Percentiles rank a stretch among this genome's conserved stretches.
Conservation (phyloP, 2,888 invertebrate species). For the Lapara coniferarum region DNA sequence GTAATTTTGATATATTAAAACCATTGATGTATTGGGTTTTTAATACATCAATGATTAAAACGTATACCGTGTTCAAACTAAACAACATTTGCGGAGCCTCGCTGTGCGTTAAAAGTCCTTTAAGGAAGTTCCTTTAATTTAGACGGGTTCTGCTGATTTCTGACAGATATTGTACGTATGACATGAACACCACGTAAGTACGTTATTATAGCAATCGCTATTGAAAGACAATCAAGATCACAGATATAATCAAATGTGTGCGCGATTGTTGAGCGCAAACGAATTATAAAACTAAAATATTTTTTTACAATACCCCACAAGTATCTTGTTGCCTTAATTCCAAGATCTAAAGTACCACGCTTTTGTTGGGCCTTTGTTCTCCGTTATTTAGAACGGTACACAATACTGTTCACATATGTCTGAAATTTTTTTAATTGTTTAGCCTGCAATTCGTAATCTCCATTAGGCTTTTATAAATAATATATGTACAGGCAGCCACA, state of each 20-base stretch:
- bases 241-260: not conserved
- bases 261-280: not conserved
- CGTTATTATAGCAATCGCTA: not conserved
- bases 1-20: too few relatives aligned
- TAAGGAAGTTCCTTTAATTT: not conserved
- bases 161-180: not conserved
- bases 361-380: slow-evolving; percentile 15
- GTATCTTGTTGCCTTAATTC: slow-evolving; percentile 1
- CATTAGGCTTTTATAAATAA: not conserved
- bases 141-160: not conserved
- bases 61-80: not conserved
- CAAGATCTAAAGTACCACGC: slow-evolving; percentile 20
- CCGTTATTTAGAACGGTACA: slow-evolving; percentile 9
- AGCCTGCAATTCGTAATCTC: not conserved
- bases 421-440: slow-evolving; percentile 16
- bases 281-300: slow-evolving; percentile 10
- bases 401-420: slow-evolving; percentile 9
- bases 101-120: not conserved
- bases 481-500: too few relatives aligned
- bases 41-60: too few relatives aligned
- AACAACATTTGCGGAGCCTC: not conserved
- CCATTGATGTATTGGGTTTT: too few relatives aligned
- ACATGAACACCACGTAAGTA: too few relatives aligned
- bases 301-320: not conserved
- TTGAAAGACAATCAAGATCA: slow-evolving; percentile 5